Percentiles rank a stretch among this genome's conserved stretches.
Evolutionary conservation across 2,888 invertebrate species (phyloP).

Genomic region (Cryptocephalus moraei): DNA sequence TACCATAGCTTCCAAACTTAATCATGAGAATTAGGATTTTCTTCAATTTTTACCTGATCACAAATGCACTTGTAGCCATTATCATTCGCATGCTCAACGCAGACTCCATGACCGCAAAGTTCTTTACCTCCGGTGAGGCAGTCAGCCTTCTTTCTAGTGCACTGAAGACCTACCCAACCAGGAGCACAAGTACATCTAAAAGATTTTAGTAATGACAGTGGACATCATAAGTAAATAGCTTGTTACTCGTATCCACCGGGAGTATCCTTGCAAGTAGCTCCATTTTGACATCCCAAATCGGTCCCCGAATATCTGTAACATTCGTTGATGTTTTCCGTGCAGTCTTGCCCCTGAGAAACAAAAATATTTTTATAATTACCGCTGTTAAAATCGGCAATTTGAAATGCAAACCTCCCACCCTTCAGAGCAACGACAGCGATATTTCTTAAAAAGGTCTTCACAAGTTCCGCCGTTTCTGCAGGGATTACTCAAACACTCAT

Average conservation of each 20-base stretch:
- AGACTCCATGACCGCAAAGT: constrained; percentile 83
- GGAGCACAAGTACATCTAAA: constrained; percentile 64
- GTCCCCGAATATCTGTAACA: constrained; percentile 71
- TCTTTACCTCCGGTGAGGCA: constrained; percentile 63
- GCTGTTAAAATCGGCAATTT: background rate
- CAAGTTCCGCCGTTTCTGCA: constrained; percentile 80
- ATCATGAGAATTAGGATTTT: background rate
- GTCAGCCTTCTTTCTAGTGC: constrained; percentile 62
- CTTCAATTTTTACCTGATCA: constrained; percentile 48
- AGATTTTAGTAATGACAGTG: constrained; percentile 3
- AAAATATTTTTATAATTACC: background rate
- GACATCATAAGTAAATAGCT: background rate
- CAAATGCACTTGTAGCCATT: constrained; percentile 71
- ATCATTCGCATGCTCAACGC: constrained; percentile 53
- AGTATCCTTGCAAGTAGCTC: constrained; percentile 71
- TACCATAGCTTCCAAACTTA: too few relatives aligned
- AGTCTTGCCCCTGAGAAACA: constrained; percentile 49
- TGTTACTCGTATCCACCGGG: constrained; percentile 66
- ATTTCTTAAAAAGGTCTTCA: constrained; percentile 58
- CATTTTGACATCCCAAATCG: constrained; percentile 86
- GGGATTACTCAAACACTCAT: constrained; percentile 65
- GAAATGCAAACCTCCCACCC: constrained; percentile 63
- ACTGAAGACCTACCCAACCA: constrained; percentile 77
- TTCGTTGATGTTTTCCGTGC: constrained; percentile 79
- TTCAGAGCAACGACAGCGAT: constrained; percentile 61